phyloP scores from a whole-genome alignment of 23 tunicate genomes.

The Phallusia fumigata region DNA sequence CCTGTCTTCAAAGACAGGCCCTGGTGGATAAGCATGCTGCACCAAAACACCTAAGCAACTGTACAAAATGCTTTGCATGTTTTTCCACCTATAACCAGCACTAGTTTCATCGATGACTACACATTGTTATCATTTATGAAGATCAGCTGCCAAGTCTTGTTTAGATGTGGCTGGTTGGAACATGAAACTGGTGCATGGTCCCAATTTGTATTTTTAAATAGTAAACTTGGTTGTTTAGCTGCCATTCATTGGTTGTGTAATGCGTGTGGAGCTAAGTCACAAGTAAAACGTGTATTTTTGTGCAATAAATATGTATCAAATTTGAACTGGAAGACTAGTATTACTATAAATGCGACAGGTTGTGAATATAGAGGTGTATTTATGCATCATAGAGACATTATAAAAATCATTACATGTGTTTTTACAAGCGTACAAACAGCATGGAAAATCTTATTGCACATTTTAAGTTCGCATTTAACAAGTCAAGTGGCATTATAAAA shows the following conservation, averaged over 20 bases:
- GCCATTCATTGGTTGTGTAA: neutral
- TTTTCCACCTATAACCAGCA: neutral
- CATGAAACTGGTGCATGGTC: neutral
- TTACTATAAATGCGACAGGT: no score
- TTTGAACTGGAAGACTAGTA: no score
- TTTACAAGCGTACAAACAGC: no score
- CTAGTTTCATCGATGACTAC: neutral
- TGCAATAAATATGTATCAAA: neutral
- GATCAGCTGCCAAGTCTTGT: neutral
- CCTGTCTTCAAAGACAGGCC: constrained; percentile 20
- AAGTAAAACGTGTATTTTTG: neutral
- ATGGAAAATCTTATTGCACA: no score
- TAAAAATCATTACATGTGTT: no score
- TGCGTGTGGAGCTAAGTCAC: neutral
- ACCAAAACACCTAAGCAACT: neutral
- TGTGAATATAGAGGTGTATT: no score
- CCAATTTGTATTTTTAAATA: neutral
- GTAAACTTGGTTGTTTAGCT: neutral
- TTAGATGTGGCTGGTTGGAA: neutral
- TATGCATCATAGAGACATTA: no score
- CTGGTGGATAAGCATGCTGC: neutral
- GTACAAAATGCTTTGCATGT: neutral
- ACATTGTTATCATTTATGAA: constrained; percentile 25
- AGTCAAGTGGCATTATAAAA: no score
- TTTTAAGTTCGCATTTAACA: no score